These are phyloP conservation scores for Conus ventricosus DNA, from an alignment of 1,140 invertebrate genomes.

Conservation along the genomic window DNA sequence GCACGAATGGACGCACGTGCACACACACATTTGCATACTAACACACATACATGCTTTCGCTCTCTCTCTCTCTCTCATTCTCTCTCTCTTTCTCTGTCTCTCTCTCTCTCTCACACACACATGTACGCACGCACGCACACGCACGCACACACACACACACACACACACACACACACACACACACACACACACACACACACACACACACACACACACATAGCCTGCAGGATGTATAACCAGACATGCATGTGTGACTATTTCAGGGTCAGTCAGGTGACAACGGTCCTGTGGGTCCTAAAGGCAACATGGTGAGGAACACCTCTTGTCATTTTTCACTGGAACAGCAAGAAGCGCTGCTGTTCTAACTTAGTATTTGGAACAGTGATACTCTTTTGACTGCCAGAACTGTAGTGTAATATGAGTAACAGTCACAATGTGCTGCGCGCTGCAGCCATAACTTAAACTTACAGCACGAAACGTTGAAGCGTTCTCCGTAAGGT, in stretches of 20 bases:
- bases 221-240: background rate
- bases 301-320: conserved; percentile 76
- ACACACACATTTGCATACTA: background rate
- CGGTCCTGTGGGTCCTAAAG: conserved; percentile 77
- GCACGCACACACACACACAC: background rate
- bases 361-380: too few species aligned
- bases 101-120: too few species aligned
- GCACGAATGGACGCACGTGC: background rate
- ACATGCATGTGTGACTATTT: background rate
- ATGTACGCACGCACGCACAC: background rate
- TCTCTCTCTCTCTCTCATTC: too few species aligned
- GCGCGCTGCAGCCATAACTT: too few species aligned
- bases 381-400: too few species aligned
- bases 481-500: too few species aligned
- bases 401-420: too few species aligned
- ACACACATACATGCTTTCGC: background rate
- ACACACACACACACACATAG: background rate
- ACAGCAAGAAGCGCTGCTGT: too few species aligned
- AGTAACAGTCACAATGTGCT: too few species aligned
- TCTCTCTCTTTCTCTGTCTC: too few species aligned
- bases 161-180: background rate
- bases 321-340: too few species aligned
- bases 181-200: background rate
- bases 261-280: conserved; percentile 66
- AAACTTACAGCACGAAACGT: too few species aligned